Evolutionary conservation across 2,888 invertebrate species (phyloP), one percentile per base, ranked within the genome.

Genomic region (Tiliacea citrago): DNA sequence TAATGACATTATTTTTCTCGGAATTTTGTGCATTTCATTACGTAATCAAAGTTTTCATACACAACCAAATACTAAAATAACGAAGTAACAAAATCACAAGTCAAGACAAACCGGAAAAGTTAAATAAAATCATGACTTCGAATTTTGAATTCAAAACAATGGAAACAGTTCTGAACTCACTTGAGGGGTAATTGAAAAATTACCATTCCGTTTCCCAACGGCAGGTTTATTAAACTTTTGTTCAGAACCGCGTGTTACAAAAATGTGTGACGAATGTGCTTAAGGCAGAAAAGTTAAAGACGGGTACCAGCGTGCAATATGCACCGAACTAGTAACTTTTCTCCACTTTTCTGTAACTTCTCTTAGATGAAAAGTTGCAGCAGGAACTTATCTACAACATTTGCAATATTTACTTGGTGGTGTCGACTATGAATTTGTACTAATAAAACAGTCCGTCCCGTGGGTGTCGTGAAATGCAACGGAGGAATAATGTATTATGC

Each of bases 101-200:
- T 55, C 13, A 61, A 73, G 55, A 45, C 24, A 73, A 71, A 68
- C 47, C 18, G 21, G 66, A 65, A 82, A 77, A 77, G 73, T 81
- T 74, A 73, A 68, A 77, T 61, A 81, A 58, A 77, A 82, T 68
- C 57, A 74, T 55, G 57, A 29, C 62, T 75, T 63, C 12, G 42
- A 81, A 81, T 77, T 85, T 60, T 49, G 29, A 66, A 72, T 72
- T 71, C 58, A 73, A 74, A 75, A 74, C 71, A 82, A 71, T 65
- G 21, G 55, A 49, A 85, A 75, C 58, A 29, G 63, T 60, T 79
- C 77, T 61, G 69, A 84, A 86, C 77, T 85, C 85, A 85, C 89
- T 88, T 79, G 62, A 77, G 79, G 85, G 77, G 84, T 86, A 88
- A 88, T 90, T 87, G 88, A 90, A 88, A 90, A 90, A 89, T 87